Evolutionary conservation across 2,888 invertebrate genomes (phyloP).

Genomic region (Platynereis dumerilii): DNA sequence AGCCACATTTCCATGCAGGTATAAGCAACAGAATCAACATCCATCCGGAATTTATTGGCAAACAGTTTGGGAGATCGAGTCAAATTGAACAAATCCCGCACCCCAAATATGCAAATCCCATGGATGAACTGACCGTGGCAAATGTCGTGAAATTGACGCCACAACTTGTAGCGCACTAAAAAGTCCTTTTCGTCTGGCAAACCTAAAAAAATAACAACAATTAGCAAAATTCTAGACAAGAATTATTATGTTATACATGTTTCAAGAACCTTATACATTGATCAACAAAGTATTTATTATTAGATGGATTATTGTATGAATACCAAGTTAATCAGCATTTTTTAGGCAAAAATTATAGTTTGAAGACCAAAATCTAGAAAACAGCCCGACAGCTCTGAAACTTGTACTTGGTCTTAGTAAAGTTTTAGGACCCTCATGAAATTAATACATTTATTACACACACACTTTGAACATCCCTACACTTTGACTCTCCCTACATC

Average conservation of each 20-base stretch:
- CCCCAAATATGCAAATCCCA: conserved; percentile 5
- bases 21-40: neutral
- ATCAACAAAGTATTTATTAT: too few species aligned
- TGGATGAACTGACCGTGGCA: conserved; percentile 1
- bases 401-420: too few species aligned
- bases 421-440: too few species aligned
- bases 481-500: too few species aligned
- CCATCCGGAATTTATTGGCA: conserved; percentile 5
- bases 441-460: too few species aligned
- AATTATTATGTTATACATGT: neutral
- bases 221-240: neutral
- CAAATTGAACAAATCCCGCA: neutral
- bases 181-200: neutral
- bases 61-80: neutral
- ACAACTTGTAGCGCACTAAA: neutral
- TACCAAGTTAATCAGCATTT: too few species aligned
- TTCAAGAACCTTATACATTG: neutral
- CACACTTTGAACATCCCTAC: too few species aligned
- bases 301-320: too few species aligned
- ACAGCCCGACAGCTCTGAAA: too few species aligned
- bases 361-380: neutral
- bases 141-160: neutral
- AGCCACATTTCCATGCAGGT: neutral
- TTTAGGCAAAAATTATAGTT: neutral
- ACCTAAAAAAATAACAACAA: neutral